Conservation (phyloP, 2,888 invertebrate species). For the Liposcelis brunnea region DNA sequence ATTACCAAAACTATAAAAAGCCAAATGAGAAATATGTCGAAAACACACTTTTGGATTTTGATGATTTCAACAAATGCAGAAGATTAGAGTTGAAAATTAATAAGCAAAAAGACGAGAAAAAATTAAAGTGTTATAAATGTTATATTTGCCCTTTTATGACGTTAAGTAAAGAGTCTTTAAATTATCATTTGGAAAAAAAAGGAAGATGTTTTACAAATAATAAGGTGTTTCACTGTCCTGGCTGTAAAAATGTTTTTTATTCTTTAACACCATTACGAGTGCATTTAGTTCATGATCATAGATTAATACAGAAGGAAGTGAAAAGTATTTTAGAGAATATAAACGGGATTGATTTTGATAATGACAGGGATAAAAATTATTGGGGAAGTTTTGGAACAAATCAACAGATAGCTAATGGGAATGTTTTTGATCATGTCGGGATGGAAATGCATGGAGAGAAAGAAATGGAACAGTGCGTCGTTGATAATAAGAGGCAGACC, state of each 20-base stretch:
- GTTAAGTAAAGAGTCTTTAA: neutral
- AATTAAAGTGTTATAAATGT: conserved; percentile 1
- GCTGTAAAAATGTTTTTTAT: conserved; percentile 1
- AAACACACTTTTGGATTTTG: too few relatives aligned
- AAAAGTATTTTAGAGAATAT: neutral
- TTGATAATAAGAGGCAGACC: neutral
- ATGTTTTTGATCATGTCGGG: too few relatives aligned
- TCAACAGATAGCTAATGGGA: too few relatives aligned
- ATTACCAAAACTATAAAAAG: too few relatives aligned
- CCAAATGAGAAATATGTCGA: too few relatives aligned
- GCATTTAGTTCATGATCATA: conserved; percentile 4
- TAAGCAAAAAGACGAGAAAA: neutral
- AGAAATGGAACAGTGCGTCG: too few relatives aligned
- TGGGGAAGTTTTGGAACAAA: too few relatives aligned
- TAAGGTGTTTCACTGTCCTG: neutral
- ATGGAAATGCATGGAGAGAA: too few relatives aligned
- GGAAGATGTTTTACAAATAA: neutral
- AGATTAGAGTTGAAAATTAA: too few relatives aligned
- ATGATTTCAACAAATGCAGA: too few relatives aligned
- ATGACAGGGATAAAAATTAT: too few relatives aligned
- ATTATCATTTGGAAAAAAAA: neutral
- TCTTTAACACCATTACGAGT: neutral
- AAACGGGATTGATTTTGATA: too few relatives aligned
- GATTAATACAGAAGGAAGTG: neutral
- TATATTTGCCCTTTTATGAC: conserved; percentile 1